Percentiles rank a stretch among this genome's conserved stretches.
phyloP scores from a whole-genome alignment of 2,113 vertebrate species.

The Mormoops blainvillei region DNA sequence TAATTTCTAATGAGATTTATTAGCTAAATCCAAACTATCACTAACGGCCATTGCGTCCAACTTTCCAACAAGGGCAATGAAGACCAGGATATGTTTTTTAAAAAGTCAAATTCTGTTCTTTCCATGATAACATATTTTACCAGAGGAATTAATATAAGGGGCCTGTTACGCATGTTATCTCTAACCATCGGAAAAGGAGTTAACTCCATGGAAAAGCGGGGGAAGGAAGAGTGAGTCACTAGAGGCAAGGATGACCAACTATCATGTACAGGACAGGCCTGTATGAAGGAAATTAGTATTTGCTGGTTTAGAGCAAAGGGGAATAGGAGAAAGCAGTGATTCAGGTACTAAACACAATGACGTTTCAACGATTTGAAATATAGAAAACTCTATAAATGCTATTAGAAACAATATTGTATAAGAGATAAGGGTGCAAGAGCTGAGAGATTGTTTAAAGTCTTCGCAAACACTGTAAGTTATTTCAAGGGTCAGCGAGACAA shows the following conservation, averaged over 20 bases:
- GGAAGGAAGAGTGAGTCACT: neutral
- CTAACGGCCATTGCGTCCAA: neutral
- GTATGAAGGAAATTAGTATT: neutral
- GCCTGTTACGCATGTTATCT: neutral
- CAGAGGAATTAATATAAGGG: neutral
- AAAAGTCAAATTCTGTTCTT: neutral
- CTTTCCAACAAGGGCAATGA: neutral
- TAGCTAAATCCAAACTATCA: neutral
- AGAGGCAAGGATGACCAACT: neutral
- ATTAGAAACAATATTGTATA: neutral
- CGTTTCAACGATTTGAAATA: neutral
- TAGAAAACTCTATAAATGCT: neutral
- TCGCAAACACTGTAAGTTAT: neutral
- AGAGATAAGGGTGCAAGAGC: neutral
- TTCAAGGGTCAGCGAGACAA: neutral
- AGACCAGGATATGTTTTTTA: neutral
- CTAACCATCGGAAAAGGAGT: neutral
- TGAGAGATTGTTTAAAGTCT: neutral
- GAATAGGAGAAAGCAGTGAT: neutral
- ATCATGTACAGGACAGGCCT: neutral
- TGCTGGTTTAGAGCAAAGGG: neutral
- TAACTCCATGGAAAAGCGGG: neutral
- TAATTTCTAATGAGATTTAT: neutral
- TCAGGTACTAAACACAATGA: neutral
- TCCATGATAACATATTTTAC: neutral